Conservation (phyloP, 1,140 invertebrate genomes). For the Drusus annulatus region DNA sequence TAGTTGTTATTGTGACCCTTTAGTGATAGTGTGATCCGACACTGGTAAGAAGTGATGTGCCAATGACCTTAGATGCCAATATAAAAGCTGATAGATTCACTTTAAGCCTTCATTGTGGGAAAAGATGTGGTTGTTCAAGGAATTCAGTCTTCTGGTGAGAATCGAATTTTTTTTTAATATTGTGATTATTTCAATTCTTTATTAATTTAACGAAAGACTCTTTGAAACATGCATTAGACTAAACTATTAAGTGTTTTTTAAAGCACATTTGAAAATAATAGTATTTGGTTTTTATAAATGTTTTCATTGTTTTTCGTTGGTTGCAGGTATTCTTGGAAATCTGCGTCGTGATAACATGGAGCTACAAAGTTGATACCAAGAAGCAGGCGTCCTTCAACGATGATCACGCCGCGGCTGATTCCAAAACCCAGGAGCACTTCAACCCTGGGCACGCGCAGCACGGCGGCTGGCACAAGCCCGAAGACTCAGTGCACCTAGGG, state of each 20-base stretch:
- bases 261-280: background rate
- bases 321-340: constrained; percentile 33
- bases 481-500: background rate
- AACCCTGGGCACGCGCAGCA: constrained; percentile 45
- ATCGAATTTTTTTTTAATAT: background rate
- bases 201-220: background rate
- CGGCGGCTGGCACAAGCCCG: constrained; percentile 44
- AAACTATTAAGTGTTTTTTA: background rate
- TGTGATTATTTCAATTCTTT: background rate
- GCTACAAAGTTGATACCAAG: constrained; percentile 25
- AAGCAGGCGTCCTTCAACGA: background rate
- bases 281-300: background rate
- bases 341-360: background rate
- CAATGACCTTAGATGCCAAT: constrained; percentile 46
- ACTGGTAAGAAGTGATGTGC: constrained; percentile 31
- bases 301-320: background rate
- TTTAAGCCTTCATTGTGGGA: constrained; percentile 32
- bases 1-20: too few species aligned
- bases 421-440: constrained; percentile 16
- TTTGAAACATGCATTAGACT: background rate
- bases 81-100: constrained; percentile 45
- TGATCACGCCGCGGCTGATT: background rate
- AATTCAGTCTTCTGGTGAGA: constrained; percentile 46
- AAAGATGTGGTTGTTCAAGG: constrained; percentile 45
- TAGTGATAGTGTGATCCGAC: constrained; percentile 1